phyloP scores from a whole-genome alignment of 2,113 vertebrate species.

The Dipodomys ordii region DNA sequence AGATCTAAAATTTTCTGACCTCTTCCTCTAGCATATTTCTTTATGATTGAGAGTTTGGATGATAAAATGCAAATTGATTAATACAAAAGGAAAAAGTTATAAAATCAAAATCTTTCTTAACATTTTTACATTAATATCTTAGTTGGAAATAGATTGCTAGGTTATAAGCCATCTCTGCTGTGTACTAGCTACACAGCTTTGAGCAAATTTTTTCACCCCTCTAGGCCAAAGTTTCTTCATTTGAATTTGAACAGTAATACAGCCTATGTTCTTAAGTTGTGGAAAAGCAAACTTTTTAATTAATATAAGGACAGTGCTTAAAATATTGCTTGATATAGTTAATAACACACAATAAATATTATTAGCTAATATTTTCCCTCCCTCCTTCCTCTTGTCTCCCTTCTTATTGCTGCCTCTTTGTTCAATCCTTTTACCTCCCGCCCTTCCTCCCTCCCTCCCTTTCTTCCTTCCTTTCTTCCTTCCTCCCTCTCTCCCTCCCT shows the following conservation, averaged over 20 bases:
- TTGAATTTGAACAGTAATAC: neutral
- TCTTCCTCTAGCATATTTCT: neutral
- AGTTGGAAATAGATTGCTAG: neutral
- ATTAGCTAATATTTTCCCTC: neutral
- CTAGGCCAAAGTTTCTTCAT: neutral
- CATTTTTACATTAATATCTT: neutral
- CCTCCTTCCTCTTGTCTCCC: neutral
- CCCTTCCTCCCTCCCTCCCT: too few species aligned
- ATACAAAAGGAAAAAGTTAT: neutral
- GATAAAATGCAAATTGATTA: conserved; percentile 39
- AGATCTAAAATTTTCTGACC: neutral
- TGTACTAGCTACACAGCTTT: neutral
- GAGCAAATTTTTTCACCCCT: neutral
- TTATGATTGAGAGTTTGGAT: neutral
- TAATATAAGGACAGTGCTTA: neutral
- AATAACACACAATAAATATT: conserved; percentile 31
- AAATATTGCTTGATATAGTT: neutral
- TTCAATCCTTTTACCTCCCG: neutral
- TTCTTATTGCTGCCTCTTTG: rapidly evolving
- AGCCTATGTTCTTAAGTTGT: conserved; percentile 6
- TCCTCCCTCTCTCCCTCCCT: neutral
- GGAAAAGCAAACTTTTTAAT: neutral
- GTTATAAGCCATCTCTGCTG: neutral
- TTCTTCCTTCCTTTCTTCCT: too few species aligned
- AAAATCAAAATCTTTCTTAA: neutral